A percentile compares a stretch with the other conserved stretches of the same genome.
Evolutionary conservation across 2,888 invertebrate species (phyloP).

Genomic region (Tenthredo distinguenda): DNA sequence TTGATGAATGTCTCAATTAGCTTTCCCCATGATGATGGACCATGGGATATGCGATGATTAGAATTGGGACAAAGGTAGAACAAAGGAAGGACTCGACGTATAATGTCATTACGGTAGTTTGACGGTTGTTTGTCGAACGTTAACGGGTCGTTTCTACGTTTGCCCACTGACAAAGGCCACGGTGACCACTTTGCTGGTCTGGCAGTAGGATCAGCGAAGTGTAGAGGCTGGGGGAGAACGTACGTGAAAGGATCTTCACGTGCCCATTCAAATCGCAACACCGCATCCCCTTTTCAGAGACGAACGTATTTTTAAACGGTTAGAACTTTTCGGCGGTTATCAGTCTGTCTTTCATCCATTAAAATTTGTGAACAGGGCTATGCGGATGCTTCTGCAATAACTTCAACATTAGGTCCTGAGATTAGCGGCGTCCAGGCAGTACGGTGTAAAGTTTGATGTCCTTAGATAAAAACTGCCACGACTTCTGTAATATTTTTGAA

Average conservation of each 20-base stretch:
- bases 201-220: slow-evolving; percentile 45
- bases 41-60: neutral
- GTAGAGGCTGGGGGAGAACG: slow-evolving; percentile 26
- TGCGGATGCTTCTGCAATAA: neutral
- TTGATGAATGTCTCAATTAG: neutral
- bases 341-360: neutral
- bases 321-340: neutral
- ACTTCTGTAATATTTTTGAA: slow-evolving; percentile 34
- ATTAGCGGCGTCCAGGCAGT: slow-evolving; percentile 40
- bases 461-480: slow-evolving; percentile 53
- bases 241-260: slow-evolving; percentile 19
- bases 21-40: neutral
- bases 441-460: slow-evolving; percentile 53
- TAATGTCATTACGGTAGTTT: slow-evolving; percentile 21
- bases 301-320: neutral
- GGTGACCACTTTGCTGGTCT: slow-evolving; percentile 45
- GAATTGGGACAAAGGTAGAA: neutral
- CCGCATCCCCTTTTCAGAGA: neutral
- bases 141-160: slow-evolving; percentile 15
- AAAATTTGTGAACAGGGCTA: neutral
- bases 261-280: slow-evolving; percentile 29
- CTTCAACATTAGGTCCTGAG: neutral
- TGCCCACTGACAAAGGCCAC: slow-evolving; percentile 43
- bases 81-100: neutral
- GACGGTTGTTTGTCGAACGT: slow-evolving; percentile 45